These are phyloP conservation scores for Hyaena hyaena DNA, from an alignment of 2,113 vertebrate species.

Conservation along the genomic window DNA sequence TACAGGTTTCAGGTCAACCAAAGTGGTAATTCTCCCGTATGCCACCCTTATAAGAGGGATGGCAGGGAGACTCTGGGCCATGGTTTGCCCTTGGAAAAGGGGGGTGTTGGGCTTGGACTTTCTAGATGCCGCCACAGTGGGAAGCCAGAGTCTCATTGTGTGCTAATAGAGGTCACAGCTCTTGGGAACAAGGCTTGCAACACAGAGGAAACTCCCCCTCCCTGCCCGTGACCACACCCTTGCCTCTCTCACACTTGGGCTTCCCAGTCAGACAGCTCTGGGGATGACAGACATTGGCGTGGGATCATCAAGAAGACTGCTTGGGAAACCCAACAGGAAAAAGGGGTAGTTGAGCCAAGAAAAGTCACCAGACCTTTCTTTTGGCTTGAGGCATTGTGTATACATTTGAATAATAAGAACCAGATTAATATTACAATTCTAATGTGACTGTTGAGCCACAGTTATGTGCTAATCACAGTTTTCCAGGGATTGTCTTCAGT, in stretches of 20 bases:
- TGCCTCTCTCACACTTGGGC: not conserved
- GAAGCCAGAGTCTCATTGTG: not conserved
- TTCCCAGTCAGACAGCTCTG: not conserved
- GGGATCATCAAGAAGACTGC: not conserved
- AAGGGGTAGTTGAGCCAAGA: not conserved
- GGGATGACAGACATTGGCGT: not conserved
- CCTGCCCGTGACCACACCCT: not conserved
- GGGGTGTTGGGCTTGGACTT: not conserved
- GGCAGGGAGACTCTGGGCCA: not conserved
- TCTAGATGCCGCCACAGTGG: not conserved
- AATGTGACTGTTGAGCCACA: not conserved
- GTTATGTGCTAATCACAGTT: not conserved
- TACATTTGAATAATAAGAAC: not conserved
- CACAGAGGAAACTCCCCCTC: conserved; percentile 62
- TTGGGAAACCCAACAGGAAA: conserved; percentile 51
- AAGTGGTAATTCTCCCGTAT: not conserved
- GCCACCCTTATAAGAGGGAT: not conserved
- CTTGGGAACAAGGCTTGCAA: conserved; percentile 47
- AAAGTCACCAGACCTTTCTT: not conserved
- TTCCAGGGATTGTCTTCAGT: not conserved
- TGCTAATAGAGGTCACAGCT: not conserved
- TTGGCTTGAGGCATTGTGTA: not conserved
- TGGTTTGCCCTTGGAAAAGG: not conserved
- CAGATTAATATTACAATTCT: not conserved
- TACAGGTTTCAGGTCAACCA: not conserved